Evolutionary conservation across 2,797 vertebrate species (phyloP), one percentile per base, ranked within the genome.

Genomic region (Allochrocebus solatus): DNA sequence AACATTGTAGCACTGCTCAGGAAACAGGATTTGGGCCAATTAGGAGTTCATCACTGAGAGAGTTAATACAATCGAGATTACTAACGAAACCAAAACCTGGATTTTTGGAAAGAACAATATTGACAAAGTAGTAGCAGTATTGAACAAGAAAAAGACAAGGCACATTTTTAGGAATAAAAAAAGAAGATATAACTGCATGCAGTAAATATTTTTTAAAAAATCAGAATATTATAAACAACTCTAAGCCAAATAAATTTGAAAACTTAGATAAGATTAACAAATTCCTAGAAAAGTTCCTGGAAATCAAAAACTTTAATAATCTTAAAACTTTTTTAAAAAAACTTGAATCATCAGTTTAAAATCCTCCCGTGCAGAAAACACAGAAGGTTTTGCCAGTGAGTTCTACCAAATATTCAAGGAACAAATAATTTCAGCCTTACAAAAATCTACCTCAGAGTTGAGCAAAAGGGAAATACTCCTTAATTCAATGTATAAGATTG

Each of bases 401-500:
- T 78, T 91, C 59, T 91, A 89, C n/a, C 67, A 93, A 89, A 89
- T 33, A 61, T 87, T 87, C 55, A 90, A 96, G 30, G 33, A 85
- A 91, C 28, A 97, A 90, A 75, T 89, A 78, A 87, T 84, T 82
- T 90, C 30, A 64, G 53, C 87, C 80, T 92, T 90, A 92, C 8
- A 92, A 75, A 97, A 78, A 57, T 82, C 5, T 67, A 67, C 33
- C 48, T 64, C 57, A 86, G 36, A 82, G 11, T 90, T 26, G 19
- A 93, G 5, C 9, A 82, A 91, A 93, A 46, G 13, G 87, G 30
- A 88, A 81, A 64, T 28, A 81, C 6, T 26, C 39, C 14, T 82
- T 70, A 91, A 87, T 67, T 84, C 43, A 85, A 33, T 26, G 4
- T 89, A 89, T 74, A 39, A 53, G 36, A n/a, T 83, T 86, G 80